Conservation (phyloP, 2,797 vertebrate species). For the Crypturellus tataupa region DNA sequence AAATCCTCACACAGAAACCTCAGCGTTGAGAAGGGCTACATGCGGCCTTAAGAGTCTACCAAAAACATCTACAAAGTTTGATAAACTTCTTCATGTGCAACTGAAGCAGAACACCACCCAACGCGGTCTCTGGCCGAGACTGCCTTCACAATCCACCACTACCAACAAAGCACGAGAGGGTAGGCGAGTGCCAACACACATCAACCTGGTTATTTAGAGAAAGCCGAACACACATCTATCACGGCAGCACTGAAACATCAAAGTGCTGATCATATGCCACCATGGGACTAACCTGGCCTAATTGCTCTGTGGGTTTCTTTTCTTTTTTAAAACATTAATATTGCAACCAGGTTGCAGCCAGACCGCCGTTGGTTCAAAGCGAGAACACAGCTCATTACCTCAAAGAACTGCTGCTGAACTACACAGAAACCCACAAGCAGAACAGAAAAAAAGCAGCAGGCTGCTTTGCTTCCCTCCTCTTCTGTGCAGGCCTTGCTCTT, state of each 20-base stretch:
- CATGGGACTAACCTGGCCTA: background rate
- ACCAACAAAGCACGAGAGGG: background rate
- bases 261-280: background rate
- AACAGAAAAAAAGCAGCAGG: background rate
- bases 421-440: background rate
- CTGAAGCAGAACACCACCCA: background rate
- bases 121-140: background rate
- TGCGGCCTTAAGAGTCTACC: background rate
- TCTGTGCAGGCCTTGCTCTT: background rate
- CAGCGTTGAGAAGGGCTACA: background rate
- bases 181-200: background rate
- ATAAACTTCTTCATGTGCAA: background rate
- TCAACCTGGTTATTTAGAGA: background rate
- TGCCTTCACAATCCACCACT: background rate
- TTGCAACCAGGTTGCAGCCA: background rate
- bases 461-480: background rate
- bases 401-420: background rate
- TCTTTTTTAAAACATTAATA: background rate
- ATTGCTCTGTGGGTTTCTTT: background rate
- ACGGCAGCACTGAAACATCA: background rate
- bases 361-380: background rate
- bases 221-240: background rate
- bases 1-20: too few species aligned
- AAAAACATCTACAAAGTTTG: background rate
- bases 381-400: background rate